These are phyloP conservation scores for Hemicentrotus pulcherrimus DNA, from an alignment of 35 echinoderm and acorn worm genomes.

Conservation along the genomic window DNA sequence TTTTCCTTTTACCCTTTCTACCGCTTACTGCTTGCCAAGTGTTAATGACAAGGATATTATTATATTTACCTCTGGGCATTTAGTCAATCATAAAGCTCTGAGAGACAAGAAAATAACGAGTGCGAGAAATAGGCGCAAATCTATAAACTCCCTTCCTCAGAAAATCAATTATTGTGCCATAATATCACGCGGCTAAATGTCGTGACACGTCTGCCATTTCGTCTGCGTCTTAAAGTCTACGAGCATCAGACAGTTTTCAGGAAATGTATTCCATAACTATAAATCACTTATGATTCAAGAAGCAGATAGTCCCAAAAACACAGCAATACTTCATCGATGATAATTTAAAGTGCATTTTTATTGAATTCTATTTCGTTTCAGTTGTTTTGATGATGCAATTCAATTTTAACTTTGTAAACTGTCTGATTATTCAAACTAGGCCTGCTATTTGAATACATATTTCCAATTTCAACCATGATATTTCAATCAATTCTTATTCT, in stretches of 20 bases:
- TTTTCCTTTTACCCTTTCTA: neutral
- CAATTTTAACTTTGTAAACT: neutral
- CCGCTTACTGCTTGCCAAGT: neutral
- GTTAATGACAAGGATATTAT: conserved; percentile 26
- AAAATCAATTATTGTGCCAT: conserved; percentile 33
- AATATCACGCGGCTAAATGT: conserved; percentile 26
- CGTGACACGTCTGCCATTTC: conserved; percentile 34
- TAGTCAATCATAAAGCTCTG: conserved; percentile 3
- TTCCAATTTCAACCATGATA: neutral
- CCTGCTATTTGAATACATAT: neutral
- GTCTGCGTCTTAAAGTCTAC: neutral
- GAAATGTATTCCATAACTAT: neutral
- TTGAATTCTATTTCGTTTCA: neutral
- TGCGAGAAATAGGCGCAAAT: conserved; percentile 19
- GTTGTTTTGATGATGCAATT: neutral
- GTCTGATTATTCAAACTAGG: conserved; percentile 16
- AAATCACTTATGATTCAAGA: neutral
- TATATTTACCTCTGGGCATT: conserved; percentile 27
- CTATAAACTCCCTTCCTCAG: conserved; percentile 8
- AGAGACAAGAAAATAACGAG: conserved; percentile 14
- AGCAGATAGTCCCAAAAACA: neutral
- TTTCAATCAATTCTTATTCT: neutral
- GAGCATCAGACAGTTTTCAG: neutral
- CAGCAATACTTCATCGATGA: neutral
- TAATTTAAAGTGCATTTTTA: neutral